These are phyloP conservation scores for Siphamia tubifer DNA, from an alignment of 2,113 vertebrate genomes.

Conservation along the genomic window DNA sequence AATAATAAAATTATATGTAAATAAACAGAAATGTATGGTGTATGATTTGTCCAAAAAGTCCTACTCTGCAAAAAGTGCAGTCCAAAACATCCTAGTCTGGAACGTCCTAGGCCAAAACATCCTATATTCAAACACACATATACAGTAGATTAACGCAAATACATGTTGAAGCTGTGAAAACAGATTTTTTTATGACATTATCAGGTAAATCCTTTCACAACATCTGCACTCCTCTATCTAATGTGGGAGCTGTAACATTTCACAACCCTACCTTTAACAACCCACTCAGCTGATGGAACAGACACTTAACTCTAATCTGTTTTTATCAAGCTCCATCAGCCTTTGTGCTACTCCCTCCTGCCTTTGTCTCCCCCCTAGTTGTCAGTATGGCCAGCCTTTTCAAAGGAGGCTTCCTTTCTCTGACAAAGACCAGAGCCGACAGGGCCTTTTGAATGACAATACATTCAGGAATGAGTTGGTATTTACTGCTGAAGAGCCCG, in stretches of 20 bases:
- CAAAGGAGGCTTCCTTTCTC: conserved; percentile 46
- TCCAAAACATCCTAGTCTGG: no score
- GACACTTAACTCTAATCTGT: conserved; percentile 54
- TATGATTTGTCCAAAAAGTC: no score
- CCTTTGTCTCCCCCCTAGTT: conserved; percentile 55
- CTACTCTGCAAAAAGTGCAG: no score
- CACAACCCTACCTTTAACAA: conserved; percentile 25
- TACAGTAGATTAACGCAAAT: no score
- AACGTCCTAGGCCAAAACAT: no score
- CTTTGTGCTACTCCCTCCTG: conserved; percentile 40
- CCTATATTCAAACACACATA: no score
- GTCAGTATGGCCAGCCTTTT: conserved; percentile 55
- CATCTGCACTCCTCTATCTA: neutral
- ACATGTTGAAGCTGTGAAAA: no score
- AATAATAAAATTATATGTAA: no score
- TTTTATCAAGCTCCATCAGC: conserved; percentile 53
- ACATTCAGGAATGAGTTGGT: conserved; percentile 61
- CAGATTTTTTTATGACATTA: no score
- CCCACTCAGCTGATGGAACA: conserved; percentile 23
- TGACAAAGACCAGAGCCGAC: conserved; percentile 69
- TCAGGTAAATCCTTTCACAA: neutral
- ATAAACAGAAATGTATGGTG: no score
- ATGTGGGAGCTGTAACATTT: neutral
- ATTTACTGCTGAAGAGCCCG: conserved; percentile 72
- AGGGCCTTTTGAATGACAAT: conserved; percentile 70